Evolutionary conservation across 2,113 vertebrate genomes (phyloP).

Genomic region (Chiloscyllium plagiosum): DNA sequence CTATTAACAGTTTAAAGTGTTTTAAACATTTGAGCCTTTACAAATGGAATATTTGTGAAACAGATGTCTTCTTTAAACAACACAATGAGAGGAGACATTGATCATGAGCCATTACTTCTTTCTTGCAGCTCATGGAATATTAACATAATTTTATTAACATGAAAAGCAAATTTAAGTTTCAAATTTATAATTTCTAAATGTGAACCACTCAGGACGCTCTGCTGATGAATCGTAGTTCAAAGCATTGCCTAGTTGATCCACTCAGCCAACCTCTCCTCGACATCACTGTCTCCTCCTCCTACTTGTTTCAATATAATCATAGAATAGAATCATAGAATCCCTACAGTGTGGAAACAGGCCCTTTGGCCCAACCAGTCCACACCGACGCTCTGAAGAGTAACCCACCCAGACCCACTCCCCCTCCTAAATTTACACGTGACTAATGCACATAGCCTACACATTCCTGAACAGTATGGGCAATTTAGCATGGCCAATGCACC

Average conservation of each 20-base stretch:
- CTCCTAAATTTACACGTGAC: no score
- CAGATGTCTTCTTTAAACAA: slow-evolving; percentile 18
- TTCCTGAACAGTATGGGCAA: no score
- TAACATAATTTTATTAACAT: not conserved
- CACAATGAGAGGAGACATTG: not conserved
- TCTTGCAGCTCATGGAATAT: not conserved
- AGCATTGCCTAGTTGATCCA: not conserved
- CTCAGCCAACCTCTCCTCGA: not conserved
- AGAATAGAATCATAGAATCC: no score
- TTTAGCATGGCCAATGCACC: no score
- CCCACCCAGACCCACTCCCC: no score
- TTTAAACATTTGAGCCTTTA: slow-evolving; percentile 16
- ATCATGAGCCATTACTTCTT: not conserved
- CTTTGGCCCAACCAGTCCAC: no score
- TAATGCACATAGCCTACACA: no score
- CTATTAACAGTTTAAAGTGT: not conserved
- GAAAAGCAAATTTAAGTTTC: not conserved
- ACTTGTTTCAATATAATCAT: not conserved
- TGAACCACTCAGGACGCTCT: not conserved
- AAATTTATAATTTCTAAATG: not conserved
- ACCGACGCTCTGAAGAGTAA: no score
- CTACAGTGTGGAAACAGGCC: no score
- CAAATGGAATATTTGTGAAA: slow-evolving; percentile 27
- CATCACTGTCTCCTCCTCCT: not conserved
- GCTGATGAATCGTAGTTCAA: not conserved